These are phyloP conservation scores for Dendrolimus pini DNA, from an alignment of 2,888 invertebrate genomes.

Conservation along the genomic window DNA sequence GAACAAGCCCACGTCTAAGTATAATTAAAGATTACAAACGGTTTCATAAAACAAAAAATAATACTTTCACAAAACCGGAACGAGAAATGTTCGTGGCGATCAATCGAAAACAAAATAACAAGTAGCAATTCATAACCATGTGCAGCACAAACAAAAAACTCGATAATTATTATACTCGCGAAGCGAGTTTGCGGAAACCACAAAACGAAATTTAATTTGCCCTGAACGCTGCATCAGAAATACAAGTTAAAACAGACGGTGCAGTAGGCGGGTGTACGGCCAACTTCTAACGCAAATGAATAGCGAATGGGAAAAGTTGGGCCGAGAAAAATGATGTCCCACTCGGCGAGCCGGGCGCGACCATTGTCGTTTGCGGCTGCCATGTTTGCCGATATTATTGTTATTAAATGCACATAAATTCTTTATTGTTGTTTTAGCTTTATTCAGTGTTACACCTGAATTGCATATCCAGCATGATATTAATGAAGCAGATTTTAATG, in stretches of 20 bases:
- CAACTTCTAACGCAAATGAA: slow-evolving; percentile 77
- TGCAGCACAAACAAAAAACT: slow-evolving; percentile 42
- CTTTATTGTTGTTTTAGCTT: slow-evolving; percentile 26
- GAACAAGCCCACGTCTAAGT: too few relatives aligned
- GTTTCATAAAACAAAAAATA: too few relatives aligned
- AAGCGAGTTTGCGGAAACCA: slow-evolving; percentile 72
- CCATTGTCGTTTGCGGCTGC: slow-evolving; percentile 47
- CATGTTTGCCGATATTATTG: slow-evolving; percentile 55
- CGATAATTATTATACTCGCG: slow-evolving; percentile 67
- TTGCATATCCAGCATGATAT: not conserved
- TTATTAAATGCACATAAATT: slow-evolving; percentile 55
- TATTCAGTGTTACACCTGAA: slow-evolving; percentile 8
- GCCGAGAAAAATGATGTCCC: slow-evolving; percentile 73
- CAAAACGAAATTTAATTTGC: slow-evolving; percentile 77
- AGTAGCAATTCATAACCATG: slow-evolving; percentile 47
- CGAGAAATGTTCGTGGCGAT: too few relatives aligned
- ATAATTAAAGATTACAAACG: too few relatives aligned
- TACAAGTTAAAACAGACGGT: slow-evolving; percentile 76
- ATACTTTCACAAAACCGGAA: too few relatives aligned
- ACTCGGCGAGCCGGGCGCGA: slow-evolving; percentile 43
- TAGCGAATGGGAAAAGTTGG: slow-evolving; percentile 75
- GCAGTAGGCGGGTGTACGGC: slow-evolving; percentile 64
- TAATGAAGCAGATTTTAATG: not conserved
- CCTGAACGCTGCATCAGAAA: slow-evolving; percentile 76
- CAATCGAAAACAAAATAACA: slow-evolving; percentile 36